Evolutionary conservation across 2,888 invertebrate genomes (phyloP).

Genomic region (Ceratothoa steindachneri): DNA sequence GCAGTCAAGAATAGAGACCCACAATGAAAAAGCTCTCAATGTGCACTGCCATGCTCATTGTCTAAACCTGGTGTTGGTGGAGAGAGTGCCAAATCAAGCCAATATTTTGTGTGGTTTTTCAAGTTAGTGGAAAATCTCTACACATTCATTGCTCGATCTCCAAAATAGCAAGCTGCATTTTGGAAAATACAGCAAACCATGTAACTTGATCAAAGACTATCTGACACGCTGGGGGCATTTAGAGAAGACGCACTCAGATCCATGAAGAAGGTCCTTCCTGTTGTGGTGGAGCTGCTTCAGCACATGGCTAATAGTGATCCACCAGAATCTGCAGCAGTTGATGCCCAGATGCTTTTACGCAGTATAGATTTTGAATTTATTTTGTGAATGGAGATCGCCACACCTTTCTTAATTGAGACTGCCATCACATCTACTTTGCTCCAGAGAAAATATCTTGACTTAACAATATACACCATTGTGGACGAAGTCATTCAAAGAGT

Average conservation of each 20-base stretch:
- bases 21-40: slow-evolving; percentile 16
- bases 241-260: slow-evolving; percentile 19
- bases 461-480: background rate
- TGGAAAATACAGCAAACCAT: background rate
- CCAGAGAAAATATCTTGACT: background rate
- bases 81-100: slow-evolving; percentile 12
- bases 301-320: slow-evolving; percentile 4
- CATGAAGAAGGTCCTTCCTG: slow-evolving; percentile 13
- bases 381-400: slow-evolving; percentile 12
- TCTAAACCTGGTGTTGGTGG: slow-evolving; percentile 21
- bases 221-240: slow-evolving; percentile 19
- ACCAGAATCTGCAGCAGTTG: slow-evolving; percentile 18
- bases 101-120: slow-evolving; percentile 13
- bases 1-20: slow-evolving; percentile 1
- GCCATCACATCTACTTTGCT: background rate
- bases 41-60: slow-evolving; percentile 21
- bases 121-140: slow-evolving; percentile 16
- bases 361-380: slow-evolving; percentile 23
- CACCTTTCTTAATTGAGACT: background rate
- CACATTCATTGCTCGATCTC: slow-evolving; percentile 4
- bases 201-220: background rate
- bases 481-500: slow-evolving; percentile 9
- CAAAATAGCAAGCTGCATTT: slow-evolving; percentile 14
- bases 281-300: slow-evolving; percentile 9
- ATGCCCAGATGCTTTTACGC: slow-evolving; percentile 8